These are phyloP conservation scores for Anthopleura xanthogrammica DNA, from an alignment of 92 coral and sea anemone genomes.

Conservation along the genomic window DNA sequence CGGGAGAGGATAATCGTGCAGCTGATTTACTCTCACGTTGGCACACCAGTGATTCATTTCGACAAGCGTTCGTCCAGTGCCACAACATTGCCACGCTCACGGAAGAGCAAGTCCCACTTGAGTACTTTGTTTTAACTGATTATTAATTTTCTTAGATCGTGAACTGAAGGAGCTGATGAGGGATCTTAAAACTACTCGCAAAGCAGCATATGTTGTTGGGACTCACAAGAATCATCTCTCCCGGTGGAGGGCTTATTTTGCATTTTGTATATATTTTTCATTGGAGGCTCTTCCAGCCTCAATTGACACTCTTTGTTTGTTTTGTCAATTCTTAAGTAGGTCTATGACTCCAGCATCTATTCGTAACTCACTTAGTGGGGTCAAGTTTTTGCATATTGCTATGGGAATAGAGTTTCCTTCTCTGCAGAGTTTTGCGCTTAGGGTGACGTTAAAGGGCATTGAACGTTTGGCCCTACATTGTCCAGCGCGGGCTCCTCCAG, in stretches of 20 bases:
- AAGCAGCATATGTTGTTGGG: constrained; percentile 27
- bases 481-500: constrained; percentile 26
- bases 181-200: not conserved
- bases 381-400: constrained; percentile 31
- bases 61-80: not conserved
- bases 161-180: not conserved
- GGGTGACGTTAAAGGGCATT: constrained; percentile 19
- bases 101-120: not conserved
- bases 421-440: constrained; percentile 5
- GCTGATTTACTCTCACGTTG: constrained; percentile 33
- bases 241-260: constrained; percentile 31
- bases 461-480: constrained; percentile 25
- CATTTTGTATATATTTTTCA: constrained; percentile 27
- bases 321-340: constrained; percentile 30
- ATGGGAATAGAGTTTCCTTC: constrained; percentile 8
- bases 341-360: constrained; percentile 27
- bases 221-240: constrained; percentile 27
- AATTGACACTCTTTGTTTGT: constrained; percentile 29
- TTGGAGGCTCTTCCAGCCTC: constrained; percentile 26
- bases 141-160: not conserved
- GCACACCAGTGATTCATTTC: not conserved
- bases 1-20: not conserved
- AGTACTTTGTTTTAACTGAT: not conserved
- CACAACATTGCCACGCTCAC: not conserved
- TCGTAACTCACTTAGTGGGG: constrained; percentile 36